These are phyloP conservation scores for Acanthaster planci DNA, from an alignment of 35 echinoderm and acorn worm species.

Conservation along the genomic window DNA sequence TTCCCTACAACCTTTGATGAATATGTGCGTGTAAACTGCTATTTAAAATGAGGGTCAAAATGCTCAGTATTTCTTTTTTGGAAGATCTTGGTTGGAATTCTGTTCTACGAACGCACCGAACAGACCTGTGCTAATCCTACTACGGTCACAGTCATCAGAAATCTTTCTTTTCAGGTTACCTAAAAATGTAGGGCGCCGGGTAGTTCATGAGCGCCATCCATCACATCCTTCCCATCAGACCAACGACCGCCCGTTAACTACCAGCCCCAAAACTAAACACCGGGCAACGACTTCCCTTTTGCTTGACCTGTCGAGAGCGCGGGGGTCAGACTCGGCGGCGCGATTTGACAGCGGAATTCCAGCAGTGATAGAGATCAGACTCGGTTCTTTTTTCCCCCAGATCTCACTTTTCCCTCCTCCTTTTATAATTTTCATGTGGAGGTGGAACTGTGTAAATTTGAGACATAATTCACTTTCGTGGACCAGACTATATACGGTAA, in stretches of 20 bases:
- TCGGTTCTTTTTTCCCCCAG: background rate
- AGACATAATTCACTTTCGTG: background rate
- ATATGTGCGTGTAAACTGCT: too few species aligned
- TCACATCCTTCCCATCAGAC: too few species aligned
- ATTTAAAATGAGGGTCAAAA: too few species aligned
- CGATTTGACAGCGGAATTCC: background rate
- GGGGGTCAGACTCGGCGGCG: slow-evolving; percentile 1
- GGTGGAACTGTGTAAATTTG: slow-evolving; percentile 18
- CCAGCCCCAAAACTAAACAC: background rate
- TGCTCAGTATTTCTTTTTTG: too few species aligned
- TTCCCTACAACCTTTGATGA: too few species aligned
- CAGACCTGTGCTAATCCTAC: too few species aligned
- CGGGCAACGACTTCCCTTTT: background rate
- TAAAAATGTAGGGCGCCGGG: too few species aligned
- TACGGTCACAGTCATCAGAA: too few species aligned
- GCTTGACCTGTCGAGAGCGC: background rate
- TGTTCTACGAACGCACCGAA: too few species aligned
- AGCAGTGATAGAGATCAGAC: background rate
- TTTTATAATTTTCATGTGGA: background rate
- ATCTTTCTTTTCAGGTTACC: too few species aligned
- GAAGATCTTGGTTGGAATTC: too few species aligned
- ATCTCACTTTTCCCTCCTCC: background rate
- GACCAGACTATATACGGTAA: background rate
- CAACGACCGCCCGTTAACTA: background rate
- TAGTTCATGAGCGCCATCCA: too few species aligned